A percentile compares a stretch with the other conserved stretches of the same genome.
These are phyloP conservation scores for Alouatta palliata DNA, from an alignment of 2,113 vertebrate species.

Conservation along the genomic window DNA sequence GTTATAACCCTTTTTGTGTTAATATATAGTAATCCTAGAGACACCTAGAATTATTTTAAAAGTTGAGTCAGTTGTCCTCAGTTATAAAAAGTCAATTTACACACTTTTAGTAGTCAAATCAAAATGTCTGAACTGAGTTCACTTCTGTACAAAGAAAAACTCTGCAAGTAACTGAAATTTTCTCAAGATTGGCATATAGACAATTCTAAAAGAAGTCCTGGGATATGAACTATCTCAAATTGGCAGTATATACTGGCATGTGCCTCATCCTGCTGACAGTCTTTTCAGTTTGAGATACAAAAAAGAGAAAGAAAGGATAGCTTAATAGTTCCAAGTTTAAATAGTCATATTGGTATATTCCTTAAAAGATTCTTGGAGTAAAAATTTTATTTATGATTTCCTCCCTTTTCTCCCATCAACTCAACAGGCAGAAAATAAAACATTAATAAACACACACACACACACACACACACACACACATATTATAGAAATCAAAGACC, in stretches of 20 bases:
- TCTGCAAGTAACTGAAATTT: slow-evolving; percentile 58
- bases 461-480: neutral
- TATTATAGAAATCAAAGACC: neutral
- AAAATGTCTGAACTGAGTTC: slow-evolving; percentile 48
- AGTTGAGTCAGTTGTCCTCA: neutral
- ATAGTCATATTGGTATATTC: slow-evolving; percentile 47
- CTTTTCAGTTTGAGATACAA: slow-evolving; percentile 74
- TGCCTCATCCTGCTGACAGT: slow-evolving; percentile 81
- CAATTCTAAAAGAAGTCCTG: slow-evolving; percentile 69
- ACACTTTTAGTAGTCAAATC: neutral
- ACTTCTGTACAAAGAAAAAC: slow-evolving; percentile 53
- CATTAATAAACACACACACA: neutral
- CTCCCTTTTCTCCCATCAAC: neutral
- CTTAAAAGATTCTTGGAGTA: neutral
- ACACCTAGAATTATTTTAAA: slow-evolving; percentile 30
- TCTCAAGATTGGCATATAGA: slow-evolving; percentile 68
- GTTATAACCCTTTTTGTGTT: neutral
- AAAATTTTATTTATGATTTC: neutral
- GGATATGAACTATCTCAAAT: slow-evolving; percentile 58
- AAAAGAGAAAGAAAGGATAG: neutral
- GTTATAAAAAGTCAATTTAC: neutral
- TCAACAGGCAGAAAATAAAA: neutral
- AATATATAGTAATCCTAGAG: neutral
- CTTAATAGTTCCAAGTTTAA: slow-evolving; percentile 63
- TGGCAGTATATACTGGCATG: slow-evolving; percentile 79